A percentile compares a stretch with the other conserved stretches of the same genome.
Evolutionary conservation across 2,797 vertebrate species (phyloP).

Genomic region (Pseudocheirus occidentalis): DNA sequence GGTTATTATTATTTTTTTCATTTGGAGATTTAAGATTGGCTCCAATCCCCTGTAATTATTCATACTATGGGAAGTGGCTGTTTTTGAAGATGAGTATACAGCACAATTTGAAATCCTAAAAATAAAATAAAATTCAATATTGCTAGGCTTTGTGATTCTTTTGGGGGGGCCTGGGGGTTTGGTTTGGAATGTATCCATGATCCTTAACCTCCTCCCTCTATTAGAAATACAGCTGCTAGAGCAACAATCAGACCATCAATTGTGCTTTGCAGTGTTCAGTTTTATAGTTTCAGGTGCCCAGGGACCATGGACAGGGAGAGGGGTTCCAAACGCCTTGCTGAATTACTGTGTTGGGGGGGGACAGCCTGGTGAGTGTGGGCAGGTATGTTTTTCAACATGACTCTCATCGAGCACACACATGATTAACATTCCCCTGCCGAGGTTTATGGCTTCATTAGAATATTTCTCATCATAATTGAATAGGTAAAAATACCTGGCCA

Average conservation of each 20-base stretch:
- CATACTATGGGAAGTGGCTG: constrained; percentile 24
- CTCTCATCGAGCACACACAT: constrained; percentile 64
- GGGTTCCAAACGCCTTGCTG: constrained; percentile 59
- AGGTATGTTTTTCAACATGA: constrained; percentile 78
- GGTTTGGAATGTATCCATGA: constrained; percentile 58
- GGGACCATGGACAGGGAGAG: constrained; percentile 69
- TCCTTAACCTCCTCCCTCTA: constrained; percentile 69
- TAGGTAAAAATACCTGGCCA: constrained; percentile 85
- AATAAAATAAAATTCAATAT: not conserved
- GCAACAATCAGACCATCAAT: constrained; percentile 73
- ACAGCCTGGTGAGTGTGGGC: constrained; percentile 72
- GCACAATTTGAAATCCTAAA: not conserved
- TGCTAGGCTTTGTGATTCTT: not conserved
- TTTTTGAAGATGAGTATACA: constrained; percentile 17
- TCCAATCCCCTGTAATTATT: constrained; percentile 26
- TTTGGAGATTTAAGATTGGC: constrained; percentile 47
- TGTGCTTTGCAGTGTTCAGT: constrained; percentile 77
- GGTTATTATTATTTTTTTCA: constrained; percentile 42
- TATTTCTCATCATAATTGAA: constrained; percentile 84
- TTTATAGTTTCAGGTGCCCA: constrained; percentile 49
- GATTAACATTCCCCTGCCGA: constrained; percentile 82
- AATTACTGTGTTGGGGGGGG: constrained; percentile 69
- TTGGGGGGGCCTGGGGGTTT: not conserved
- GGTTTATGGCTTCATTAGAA: constrained; percentile 83
- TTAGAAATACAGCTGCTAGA: constrained; percentile 70